Evolutionary conservation across 1,140 invertebrate species (phyloP).

Genomic region (Lycorma delicatula): DNA sequence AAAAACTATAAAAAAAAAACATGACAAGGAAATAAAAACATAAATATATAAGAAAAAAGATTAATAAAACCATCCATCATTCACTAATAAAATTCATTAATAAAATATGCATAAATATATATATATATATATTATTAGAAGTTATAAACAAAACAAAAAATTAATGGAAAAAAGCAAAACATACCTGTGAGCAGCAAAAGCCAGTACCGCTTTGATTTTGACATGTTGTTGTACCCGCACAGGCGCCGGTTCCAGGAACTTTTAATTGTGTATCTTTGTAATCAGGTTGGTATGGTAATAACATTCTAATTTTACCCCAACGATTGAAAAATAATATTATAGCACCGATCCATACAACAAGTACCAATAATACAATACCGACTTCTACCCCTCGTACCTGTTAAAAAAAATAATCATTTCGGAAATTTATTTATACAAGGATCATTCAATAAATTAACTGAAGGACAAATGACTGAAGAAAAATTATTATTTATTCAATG

Average conservation of each 20-base stretch:
- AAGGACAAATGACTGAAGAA: no score
- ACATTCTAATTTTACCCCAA: conserved; percentile 89
- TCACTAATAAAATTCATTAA: neutral
- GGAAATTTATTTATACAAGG: no score
- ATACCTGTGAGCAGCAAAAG: conserved; percentile 30
- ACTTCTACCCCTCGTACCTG: conserved; percentile 66
- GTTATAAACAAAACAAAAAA: no score
- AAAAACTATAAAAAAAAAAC: no score
- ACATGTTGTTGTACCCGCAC: conserved; percentile 18
- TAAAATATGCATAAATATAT: neutral
- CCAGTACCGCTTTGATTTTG: conserved; percentile 23
- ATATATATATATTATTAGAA: no score
- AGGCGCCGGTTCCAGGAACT: conserved; percentile 27
- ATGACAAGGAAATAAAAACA: no score
- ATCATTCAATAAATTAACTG: no score
- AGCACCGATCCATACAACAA: conserved; percentile 78
- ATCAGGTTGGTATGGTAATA: conserved; percentile 83
- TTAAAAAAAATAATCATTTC: no score
- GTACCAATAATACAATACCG: conserved; percentile 74
- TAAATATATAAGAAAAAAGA: no score
- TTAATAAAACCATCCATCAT: no score
- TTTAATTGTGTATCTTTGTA: conserved; percentile 31
- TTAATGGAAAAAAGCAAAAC: neutral
- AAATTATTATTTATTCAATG: no score
- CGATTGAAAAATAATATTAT: conserved; percentile 84